Conservation (phyloP, 2,888 invertebrate genomes). For the Drosophila acutilabella region DNA sequence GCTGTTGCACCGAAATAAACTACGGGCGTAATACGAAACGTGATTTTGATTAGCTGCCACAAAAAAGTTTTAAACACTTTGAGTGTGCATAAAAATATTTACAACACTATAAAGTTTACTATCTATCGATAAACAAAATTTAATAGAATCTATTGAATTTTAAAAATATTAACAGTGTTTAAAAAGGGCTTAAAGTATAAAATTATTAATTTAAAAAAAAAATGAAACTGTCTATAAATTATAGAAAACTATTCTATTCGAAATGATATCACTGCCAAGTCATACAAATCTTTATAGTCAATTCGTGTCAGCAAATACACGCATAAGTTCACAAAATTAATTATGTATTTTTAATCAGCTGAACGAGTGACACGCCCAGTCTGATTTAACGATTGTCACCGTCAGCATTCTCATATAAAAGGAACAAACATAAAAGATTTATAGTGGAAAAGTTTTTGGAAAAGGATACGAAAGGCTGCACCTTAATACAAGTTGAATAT, state of each 20-base stretch:
- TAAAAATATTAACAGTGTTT: no score
- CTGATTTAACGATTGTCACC: conserved; percentile 69
- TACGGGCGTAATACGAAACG: conserved; percentile 19
- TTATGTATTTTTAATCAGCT: conserved; percentile 73
- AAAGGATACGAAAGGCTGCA: conserved; percentile 48
- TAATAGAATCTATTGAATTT: no score
- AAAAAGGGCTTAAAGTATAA: no score
- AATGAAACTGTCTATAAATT: background rate
- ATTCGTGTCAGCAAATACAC: conserved; percentile 35
- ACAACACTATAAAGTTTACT: background rate
- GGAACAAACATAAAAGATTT: conserved; percentile 70
- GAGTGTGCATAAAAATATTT: background rate
- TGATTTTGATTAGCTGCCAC: conserved; percentile 24
- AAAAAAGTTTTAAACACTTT: conserved; percentile 4
- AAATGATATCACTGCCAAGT: background rate
- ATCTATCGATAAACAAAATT: background rate
- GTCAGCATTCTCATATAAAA: conserved; percentile 41
- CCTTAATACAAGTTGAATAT: conserved; percentile 58
- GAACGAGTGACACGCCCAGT: conserved; percentile 29
- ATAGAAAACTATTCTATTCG: no score
- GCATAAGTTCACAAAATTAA: conserved; percentile 54
- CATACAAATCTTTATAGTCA: background rate
- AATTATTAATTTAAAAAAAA: no score
- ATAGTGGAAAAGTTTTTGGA: conserved; percentile 31
- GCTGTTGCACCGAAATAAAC: conserved; percentile 16